Evolutionary conservation across 2,797 vertebrate species (phyloP), one percentile per base, ranked within the genome.

Genomic region (Peromyscus aztecus): DNA sequence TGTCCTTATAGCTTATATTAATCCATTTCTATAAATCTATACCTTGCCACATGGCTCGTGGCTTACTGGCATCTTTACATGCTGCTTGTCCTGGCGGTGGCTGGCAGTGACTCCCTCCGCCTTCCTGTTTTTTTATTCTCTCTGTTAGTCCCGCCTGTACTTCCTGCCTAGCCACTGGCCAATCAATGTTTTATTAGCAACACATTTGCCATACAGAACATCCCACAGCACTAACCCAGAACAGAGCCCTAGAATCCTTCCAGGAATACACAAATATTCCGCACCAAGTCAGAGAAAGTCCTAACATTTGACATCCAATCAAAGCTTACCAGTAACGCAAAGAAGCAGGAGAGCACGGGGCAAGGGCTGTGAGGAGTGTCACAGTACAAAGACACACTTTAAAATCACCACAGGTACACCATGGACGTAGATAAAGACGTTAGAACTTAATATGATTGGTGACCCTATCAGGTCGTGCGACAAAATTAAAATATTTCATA

Each of bases 181-280:
- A n/a, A n/a, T n/a, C n/a, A n/a, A n/a, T n/a, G n/a, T n/a, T n/a
- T n/a, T n/a, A n/a, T n/a, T n/a, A n/a, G n/a, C n/a, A n/a, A n/a
- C n/a, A n/a, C n/a, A n/a, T n/a, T n/a, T n/a, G n/a, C n/a, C n/a
- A n/a, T n/a, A n/a, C n/a, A n/a, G n/a, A n/a, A n/a, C n/a, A n/a
- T n/a, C n/a, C n/a, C n/a, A n/a, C n/a, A n/a, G n/a, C n/a, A n/a
- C n/a, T n/a, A n/a, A n/a, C 89, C 63, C 77, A 88, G 73, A 69
- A 69, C 23, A 80, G 67, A 93, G 43, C 24, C 65, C 21, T 81
- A 57, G 85, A 88, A 46, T 87, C 43, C 61, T 80, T 94, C 6
- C 9, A 82, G 81, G 19, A 80, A 93, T 75, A 61, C 23, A 92
- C 71, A 95, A 75, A 55, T 71, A 89, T 85, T 10, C 87, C 94